Conservation (phyloP, 2,888 invertebrate genomes). For the Acleris holmiana region DNA sequence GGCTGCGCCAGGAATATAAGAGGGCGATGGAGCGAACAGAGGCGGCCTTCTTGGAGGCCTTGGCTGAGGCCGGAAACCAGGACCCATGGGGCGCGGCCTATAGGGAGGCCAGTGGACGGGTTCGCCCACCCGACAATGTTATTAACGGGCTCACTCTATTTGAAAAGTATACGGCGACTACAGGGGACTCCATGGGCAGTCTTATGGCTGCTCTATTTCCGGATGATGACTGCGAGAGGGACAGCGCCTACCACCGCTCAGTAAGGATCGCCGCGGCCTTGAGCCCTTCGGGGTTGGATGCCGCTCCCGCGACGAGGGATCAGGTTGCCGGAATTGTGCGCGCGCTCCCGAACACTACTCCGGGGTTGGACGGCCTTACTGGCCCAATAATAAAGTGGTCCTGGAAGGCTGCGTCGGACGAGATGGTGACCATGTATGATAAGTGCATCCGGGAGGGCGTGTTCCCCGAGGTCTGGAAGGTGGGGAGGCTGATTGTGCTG, state of each 20-base stretch:
- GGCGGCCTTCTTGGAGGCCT: slow-evolving; percentile 1
- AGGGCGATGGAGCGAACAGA: slow-evolving; percentile 22
- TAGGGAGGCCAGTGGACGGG: slow-evolving; percentile 21
- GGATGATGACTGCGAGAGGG: too few relatives aligned
- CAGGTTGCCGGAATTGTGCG: not conserved
- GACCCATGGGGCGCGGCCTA: slow-evolving; percentile 42
- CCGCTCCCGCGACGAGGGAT: too few relatives aligned
- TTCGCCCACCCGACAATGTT: too few relatives aligned
- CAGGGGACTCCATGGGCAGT: too few relatives aligned
- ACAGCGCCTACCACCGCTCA: too few relatives aligned
- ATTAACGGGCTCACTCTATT: too few relatives aligned
- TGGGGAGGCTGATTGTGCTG: slow-evolving; percentile 24
- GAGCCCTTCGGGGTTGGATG: too few relatives aligned
- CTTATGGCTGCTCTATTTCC: too few relatives aligned
- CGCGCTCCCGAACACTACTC: slow-evolving; percentile 44
- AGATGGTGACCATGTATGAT: slow-evolving; percentile 31
- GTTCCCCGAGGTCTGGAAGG: slow-evolving; percentile 38
- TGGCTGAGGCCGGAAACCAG: slow-evolving; percentile 37
- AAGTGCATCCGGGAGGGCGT: slow-evolving; percentile 41
- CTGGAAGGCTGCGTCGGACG: slow-evolving; percentile 38
- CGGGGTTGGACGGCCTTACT: slow-evolving; percentile 48
- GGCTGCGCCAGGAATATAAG: not conserved
- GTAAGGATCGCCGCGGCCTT: too few relatives aligned
- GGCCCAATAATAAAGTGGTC: slow-evolving; percentile 42
- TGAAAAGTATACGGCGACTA: too few relatives aligned